Percentiles rank a stretch among this genome's conserved stretches.
phyloP scores from a whole-genome alignment of 2,113 vertebrate genomes.

The Oncorhynchus tshawytscha region DNA sequence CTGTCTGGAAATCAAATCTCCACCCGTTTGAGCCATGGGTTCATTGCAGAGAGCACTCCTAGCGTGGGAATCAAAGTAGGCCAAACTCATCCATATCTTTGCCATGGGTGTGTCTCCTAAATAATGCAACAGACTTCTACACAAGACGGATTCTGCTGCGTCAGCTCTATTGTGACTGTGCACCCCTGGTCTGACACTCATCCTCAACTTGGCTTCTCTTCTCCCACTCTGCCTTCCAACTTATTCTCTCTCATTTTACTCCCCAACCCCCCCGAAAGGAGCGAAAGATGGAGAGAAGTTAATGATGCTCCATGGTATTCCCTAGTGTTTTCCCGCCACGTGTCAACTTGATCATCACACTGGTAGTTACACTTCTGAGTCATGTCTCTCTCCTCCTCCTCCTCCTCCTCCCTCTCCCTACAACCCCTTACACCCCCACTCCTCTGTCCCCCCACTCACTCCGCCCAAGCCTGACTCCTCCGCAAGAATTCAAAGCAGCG shows the following conservation, averaged over 20 bases:
- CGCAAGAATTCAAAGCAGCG: slow-evolving; percentile 47
- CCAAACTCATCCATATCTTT: slow-evolving; percentile 67
- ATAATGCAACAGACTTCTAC: slow-evolving; percentile 72
- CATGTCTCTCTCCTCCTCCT: slow-evolving; percentile 17
- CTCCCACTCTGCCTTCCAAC: slow-evolving; percentile 41
- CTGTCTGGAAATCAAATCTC: neutral
- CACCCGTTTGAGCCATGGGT: slow-evolving; percentile 11
- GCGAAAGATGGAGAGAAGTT: slow-evolving; percentile 42
- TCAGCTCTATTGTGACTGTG: slow-evolving; percentile 62
- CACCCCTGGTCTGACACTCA: slow-evolving; percentile 47
- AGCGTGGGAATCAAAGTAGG: slow-evolving; percentile 61
- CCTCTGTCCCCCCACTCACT: neutral
- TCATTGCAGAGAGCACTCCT: slow-evolving; percentile 24
- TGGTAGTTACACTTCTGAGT: slow-evolving; percentile 29
- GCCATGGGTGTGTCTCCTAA: slow-evolving; percentile 65
- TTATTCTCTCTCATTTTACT: neutral
- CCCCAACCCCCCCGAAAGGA: slow-evolving; percentile 13
- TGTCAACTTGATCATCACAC: slow-evolving; percentile 54
- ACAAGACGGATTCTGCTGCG: slow-evolving; percentile 67
- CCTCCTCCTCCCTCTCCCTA: slow-evolving; percentile 13
- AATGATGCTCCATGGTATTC: slow-evolving; percentile 47
- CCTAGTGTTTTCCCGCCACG: slow-evolving; percentile 39
- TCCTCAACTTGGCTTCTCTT: neutral
- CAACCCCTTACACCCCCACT: neutral
- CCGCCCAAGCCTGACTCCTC: slow-evolving; percentile 29